phyloP scores from a whole-genome alignment of 2,888 invertebrate genomes.

The Carpatolechia fugitivella region DNA sequence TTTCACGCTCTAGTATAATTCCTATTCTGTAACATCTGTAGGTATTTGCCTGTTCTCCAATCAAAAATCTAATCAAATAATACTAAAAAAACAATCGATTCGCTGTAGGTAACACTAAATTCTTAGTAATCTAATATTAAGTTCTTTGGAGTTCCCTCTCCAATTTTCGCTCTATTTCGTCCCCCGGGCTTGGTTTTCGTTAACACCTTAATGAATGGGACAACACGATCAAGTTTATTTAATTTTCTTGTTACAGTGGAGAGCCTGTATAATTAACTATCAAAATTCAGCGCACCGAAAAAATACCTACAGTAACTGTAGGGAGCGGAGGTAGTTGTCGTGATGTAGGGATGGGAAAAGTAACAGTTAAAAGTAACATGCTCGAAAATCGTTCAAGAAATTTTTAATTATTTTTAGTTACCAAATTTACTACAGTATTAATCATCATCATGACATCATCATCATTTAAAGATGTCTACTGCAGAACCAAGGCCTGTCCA shows the following conservation, averaged over 20 bases:
- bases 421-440: too few species aligned
- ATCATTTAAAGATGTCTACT: too few species aligned
- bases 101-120: too few species aligned
- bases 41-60: too few species aligned
- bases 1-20: too few species aligned
- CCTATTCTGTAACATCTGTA: too few species aligned
- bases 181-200: neutral
- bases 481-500: too few species aligned
- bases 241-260: slow-evolving; percentile 19
- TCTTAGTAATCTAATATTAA: neutral
- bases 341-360: neutral
- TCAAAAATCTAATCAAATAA: too few species aligned
- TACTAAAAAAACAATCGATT: too few species aligned
- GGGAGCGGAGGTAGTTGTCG: slow-evolving; percentile 45
- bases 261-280: slow-evolving; percentile 35
- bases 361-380: neutral
- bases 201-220: neutral
- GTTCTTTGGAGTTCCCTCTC: neutral
- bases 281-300: slow-evolving; percentile 46
- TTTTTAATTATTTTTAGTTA: too few species aligned
- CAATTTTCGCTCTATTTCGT: slow-evolving; percentile 1
- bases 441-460: too few species aligned
- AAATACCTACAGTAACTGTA: slow-evolving; percentile 45
- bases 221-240: slow-evolving; percentile 11
- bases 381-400: neutral